These are phyloP conservation scores for Peromyscus nudipes DNA, from an alignment of 2,797 vertebrate species.

Conservation along the genomic window DNA sequence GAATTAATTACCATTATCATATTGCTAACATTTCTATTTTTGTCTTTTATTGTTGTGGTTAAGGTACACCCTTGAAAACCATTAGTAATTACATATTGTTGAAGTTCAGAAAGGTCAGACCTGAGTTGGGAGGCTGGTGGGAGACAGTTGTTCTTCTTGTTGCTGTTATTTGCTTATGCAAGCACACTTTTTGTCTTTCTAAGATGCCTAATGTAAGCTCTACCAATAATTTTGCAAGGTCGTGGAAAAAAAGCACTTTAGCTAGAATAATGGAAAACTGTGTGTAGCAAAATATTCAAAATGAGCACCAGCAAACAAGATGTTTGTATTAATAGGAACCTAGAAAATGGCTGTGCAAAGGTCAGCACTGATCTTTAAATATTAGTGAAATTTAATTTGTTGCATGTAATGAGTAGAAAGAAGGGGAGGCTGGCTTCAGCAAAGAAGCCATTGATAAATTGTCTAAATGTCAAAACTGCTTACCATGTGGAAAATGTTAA, in stretches of 20 bases:
- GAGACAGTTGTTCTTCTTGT: constrained; percentile 42
- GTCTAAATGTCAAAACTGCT: constrained; percentile 82
- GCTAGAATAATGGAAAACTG: constrained; percentile 83
- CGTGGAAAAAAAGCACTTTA: constrained; percentile 75
- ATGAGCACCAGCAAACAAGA: constrained; percentile 84
- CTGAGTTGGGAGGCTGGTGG: constrained; percentile 59
- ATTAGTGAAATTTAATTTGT: constrained; percentile 86
- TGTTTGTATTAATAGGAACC: constrained; percentile 83
- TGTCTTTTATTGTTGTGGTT: constrained; percentile 80
- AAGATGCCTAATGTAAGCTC: constrained; percentile 80
- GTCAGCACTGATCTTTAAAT: constrained; percentile 87
- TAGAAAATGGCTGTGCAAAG: constrained; percentile 85
- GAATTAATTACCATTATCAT: constrained; percentile 87
- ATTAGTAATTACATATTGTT: constrained; percentile 85
- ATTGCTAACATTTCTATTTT: constrained; percentile 76
- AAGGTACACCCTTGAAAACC: constrained; percentile 81
- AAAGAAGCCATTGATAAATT: constrained; percentile 79
- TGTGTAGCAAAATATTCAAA: constrained; percentile 81
- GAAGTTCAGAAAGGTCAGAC: constrained; percentile 84
- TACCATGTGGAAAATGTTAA: constrained; percentile 73
- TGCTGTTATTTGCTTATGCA: constrained; percentile 80
- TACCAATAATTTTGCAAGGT: constrained; percentile 81
- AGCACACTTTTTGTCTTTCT: constrained; percentile 68
- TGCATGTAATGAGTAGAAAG: constrained; percentile 80
- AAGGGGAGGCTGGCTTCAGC: constrained; percentile 66